phyloP scores from a whole-genome alignment of 1,140 invertebrate genomes.

The Anastrepha ludens region DNA sequence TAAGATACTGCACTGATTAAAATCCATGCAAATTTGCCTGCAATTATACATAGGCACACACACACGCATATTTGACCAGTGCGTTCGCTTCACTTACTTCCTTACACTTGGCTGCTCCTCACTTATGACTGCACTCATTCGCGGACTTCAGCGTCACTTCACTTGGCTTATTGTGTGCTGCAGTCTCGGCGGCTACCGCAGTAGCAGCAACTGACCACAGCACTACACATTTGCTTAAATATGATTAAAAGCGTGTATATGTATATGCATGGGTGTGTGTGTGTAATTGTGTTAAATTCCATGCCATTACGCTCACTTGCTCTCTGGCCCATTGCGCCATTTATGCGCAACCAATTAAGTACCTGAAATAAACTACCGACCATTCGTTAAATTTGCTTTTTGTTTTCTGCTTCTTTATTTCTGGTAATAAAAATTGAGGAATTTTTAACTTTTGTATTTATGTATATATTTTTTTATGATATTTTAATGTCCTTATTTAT shows the following conservation, averaged over 20 bases:
- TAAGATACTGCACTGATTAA: background rate
- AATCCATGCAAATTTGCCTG: background rate
- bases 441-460: background rate
- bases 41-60: no score
- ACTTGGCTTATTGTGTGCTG: background rate
- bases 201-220: background rate
- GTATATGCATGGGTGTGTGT: background rate
- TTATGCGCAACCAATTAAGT: constrained; percentile 9
- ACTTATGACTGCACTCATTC: constrained; percentile 30
- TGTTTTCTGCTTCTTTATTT: background rate
- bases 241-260: background rate
- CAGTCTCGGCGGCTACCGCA: background rate
- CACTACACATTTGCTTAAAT: background rate
- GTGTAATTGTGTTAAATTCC: background rate
- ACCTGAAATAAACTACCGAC: background rate
- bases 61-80: background rate
- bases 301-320: constrained; percentile 22
- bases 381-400: background rate
- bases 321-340: constrained; percentile 9
- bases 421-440: no score
- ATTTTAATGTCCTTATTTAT: background rate
- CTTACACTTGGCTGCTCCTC: constrained; percentile 8
- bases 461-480: background rate
- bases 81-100: constrained; percentile 5
- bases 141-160: background rate